These are phyloP conservation scores for Drosophila parthenogenetica DNA, from an alignment of 2,888 invertebrate genomes.

Conservation along the genomic window DNA sequence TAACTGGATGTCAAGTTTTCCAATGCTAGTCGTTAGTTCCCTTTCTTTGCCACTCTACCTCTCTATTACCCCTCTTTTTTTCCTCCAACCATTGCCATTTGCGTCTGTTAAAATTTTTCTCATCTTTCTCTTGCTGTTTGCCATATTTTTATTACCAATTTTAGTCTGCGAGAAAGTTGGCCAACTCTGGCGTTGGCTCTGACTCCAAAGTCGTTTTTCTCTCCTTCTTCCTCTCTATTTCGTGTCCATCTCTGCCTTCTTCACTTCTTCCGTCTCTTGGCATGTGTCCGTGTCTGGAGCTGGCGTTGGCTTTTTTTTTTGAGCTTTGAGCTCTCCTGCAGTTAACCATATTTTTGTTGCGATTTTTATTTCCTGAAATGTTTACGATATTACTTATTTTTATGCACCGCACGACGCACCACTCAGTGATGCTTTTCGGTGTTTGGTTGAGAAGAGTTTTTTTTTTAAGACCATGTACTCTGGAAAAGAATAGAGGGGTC, in stretches of 20 bases:
- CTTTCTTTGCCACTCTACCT: background rate
- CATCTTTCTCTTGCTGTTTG: constrained; percentile 51
- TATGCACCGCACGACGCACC: constrained; percentile 72
- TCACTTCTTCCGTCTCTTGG: background rate
- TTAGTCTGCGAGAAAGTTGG: constrained; percentile 71
- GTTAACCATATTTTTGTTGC: constrained; percentile 76
- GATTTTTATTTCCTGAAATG: constrained; percentile 79
- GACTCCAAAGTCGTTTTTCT: background rate
- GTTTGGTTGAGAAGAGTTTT: constrained; percentile 2
- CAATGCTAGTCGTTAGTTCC: constrained; percentile 26
- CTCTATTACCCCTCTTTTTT: background rate
- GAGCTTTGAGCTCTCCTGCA: constrained; percentile 50
- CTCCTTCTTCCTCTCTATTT: background rate
- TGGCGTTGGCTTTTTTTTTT: constrained; percentile 24
- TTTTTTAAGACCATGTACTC: too few species aligned
- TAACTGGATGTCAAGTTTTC: constrained; percentile 42
- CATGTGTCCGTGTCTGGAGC: background rate
- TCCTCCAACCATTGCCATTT: constrained; percentile 24
- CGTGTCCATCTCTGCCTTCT: background rate
- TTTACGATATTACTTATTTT: constrained; percentile 80
- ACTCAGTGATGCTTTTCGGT: constrained; percentile 17
- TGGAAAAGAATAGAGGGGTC: too few species aligned
- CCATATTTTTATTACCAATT: constrained; percentile 76
- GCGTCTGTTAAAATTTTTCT: constrained; percentile 64
- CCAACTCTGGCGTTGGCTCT: constrained; percentile 35